Base-by-base conservation (phyloP, 2,888 invertebrate genomes). In the Corbicula japonica region DNA sequence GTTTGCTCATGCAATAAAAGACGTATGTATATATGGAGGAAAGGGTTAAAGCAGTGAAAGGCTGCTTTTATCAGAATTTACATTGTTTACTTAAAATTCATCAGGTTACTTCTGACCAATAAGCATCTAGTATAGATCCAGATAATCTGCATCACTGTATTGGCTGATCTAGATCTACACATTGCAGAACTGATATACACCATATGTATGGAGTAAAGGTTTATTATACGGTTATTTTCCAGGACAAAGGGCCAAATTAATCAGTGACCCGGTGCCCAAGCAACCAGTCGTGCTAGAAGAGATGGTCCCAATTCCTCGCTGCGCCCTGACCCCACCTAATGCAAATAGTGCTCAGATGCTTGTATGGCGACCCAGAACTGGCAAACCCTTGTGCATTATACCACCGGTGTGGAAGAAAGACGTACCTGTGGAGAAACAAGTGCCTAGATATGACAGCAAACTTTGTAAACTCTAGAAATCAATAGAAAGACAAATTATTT, bases 271-370 rank as follows among this genome's bases (percentile, higher is more conserved):
- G 1, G 83, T 86, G 5, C 91, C 90, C 1, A 86, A 83, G n/a
- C 92, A 92, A 75, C 92, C 92, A 0, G 63, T 78, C 35, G 78
- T 91, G 10, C 80, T 92, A 23, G 89, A 89, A 44, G 85, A 90
- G 50, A 91, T 87, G 56, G 85, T 91, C 15, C 87, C 90, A 5
- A 91, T 92, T 32, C 92, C 92, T 6, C 83, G 88, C 18, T 92
- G 91, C 79, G 92, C 92, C 4, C 86, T 92, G 8, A 89, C 89
- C 65, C 92, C 92, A 34, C 92, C 92, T 8, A 92, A 92, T 73
- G 91, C 93, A 60, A 93, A 93, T 87, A 90, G 90, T 66, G 92
- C 92, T 35, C 93, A 93, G 84, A 91, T 91, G 85, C 84, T 93
- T 21, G 90, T 93, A 5, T 93, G 93, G 93, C 80, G 92, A 32